phyloP scores from a whole-genome alignment of 2,113 vertebrate genomes.

The Arizona elegans region DNA sequence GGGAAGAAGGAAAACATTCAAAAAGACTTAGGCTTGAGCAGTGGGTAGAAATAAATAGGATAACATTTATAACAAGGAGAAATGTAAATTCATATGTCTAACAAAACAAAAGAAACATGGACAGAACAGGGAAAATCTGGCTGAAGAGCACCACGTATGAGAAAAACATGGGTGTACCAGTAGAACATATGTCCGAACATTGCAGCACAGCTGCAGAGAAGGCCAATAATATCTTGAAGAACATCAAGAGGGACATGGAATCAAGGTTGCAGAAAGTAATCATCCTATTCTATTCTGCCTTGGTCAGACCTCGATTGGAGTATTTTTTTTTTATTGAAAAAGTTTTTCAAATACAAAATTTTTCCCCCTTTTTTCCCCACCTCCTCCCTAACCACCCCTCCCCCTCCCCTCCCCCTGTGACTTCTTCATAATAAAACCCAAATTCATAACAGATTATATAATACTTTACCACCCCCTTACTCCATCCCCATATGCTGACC shows the following conservation, averaged over 20 bases:
- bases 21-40: not conserved
- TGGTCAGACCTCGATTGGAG: not conserved
- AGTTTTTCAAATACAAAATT: no score
- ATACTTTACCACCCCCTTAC: no score
- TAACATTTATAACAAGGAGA: not conserved
- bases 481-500: no score
- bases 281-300: not conserved
- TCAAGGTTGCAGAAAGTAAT: not conserved
- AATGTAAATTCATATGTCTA: not conserved
- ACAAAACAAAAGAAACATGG: not conserved
- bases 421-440: no score
- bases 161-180: not conserved
- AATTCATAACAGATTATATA: no score
- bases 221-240: not conserved
- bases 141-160: not conserved
- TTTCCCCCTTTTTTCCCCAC: no score
- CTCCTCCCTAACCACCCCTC: no score
- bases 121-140: not conserved
- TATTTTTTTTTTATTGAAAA: no score
- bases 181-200: not conserved
- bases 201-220: not conserved
- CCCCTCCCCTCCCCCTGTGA: no score
- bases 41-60: not conserved
- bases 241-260: not conserved
- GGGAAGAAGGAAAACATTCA: not conserved